These are phyloP conservation scores for Drosophila littoralis DNA, from an alignment of 1,140 invertebrate species.

Conservation along the genomic window DNA sequence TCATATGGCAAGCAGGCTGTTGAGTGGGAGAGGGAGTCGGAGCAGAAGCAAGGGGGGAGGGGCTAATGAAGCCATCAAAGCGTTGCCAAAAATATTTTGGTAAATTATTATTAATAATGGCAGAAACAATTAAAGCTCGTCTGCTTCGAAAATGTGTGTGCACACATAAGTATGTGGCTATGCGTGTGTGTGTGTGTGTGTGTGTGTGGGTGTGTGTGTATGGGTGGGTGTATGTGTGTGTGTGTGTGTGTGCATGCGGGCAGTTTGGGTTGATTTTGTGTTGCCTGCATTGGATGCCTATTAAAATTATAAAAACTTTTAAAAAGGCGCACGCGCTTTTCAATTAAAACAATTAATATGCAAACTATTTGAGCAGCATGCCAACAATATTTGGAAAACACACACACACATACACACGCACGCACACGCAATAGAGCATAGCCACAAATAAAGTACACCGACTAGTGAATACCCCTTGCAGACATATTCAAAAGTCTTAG, in stretches of 20 bases:
- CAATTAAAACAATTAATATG: constrained; percentile 60
- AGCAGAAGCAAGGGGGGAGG: not conserved
- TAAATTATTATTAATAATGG: constrained; percentile 73
- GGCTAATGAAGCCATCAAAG: constrained; percentile 53
- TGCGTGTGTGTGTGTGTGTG: no score
- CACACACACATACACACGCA: not conserved
- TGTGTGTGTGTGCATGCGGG: constrained; percentile 28
- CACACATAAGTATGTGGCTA: not conserved
- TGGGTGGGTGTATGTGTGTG: constrained; percentile 3
- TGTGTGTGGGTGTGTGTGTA: no score
- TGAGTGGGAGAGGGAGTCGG: not conserved
- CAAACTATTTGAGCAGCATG: constrained; percentile 38
- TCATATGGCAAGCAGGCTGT: not conserved
- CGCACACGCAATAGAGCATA: no score
- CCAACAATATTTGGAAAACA: constrained; percentile 12
- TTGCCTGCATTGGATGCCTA: constrained; percentile 12
- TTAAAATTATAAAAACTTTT: constrained; percentile 57
- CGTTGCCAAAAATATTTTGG: constrained; percentile 59
- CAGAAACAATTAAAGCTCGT: constrained; percentile 68
- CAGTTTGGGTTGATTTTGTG: not conserved
- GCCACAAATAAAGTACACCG: not conserved
- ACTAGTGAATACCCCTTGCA: not conserved
- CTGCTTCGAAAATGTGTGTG: constrained; percentile 15
- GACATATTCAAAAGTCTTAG: not conserved
- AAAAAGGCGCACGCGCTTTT: constrained; percentile 53